These are phyloP conservation scores for Chironomus tentans DNA, from an alignment of 2,888 invertebrate species.

Conservation along the genomic window DNA sequence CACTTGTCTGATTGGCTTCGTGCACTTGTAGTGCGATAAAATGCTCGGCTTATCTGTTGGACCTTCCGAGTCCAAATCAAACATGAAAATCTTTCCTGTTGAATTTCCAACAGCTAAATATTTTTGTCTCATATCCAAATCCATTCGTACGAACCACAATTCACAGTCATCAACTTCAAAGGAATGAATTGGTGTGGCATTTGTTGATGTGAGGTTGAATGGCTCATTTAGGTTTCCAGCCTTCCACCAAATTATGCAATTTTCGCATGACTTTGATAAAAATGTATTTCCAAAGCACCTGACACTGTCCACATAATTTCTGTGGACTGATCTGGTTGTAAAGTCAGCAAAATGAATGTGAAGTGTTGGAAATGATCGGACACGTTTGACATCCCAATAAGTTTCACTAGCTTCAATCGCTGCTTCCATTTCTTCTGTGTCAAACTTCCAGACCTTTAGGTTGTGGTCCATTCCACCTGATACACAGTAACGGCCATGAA, in stretches of 20 bases:
- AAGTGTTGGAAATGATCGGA: constrained; percentile 38
- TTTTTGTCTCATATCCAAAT: constrained; percentile 90
- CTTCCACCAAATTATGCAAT: constrained; percentile 95
- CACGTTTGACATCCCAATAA: constrained; percentile 54
- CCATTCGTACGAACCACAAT: constrained; percentile 95
- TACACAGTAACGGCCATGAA: constrained; percentile 74
- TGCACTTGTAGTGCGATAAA: constrained; percentile 78
- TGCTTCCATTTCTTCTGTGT: constrained; percentile 2
- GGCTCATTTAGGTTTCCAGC: constrained; percentile 42
- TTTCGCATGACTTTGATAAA: constrained; percentile 93
- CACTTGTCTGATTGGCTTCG: constrained; percentile 85
- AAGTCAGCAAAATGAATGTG: constrained; percentile 94
- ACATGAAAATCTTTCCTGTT: constrained; percentile 11
- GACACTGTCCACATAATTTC: constrained; percentile 98
- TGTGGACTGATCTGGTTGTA: constrained; percentile 91
- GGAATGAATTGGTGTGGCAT: constrained; percentile 42
- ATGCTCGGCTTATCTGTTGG: constrained; percentile 72
- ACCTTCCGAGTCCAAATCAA: constrained; percentile 50
- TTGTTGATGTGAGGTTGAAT: not conserved
- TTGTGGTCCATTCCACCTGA: constrained; percentile 98
- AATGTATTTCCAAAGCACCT: constrained; percentile 93
- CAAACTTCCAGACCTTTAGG: constrained; percentile 80
- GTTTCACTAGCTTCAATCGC: constrained; percentile 40
- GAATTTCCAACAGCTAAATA: constrained; percentile 55
- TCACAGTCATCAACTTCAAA: constrained; percentile 94